Base-by-base conservation (phyloP, 2,797 vertebrate species). In the Urosaurus nigricauda region DNA sequence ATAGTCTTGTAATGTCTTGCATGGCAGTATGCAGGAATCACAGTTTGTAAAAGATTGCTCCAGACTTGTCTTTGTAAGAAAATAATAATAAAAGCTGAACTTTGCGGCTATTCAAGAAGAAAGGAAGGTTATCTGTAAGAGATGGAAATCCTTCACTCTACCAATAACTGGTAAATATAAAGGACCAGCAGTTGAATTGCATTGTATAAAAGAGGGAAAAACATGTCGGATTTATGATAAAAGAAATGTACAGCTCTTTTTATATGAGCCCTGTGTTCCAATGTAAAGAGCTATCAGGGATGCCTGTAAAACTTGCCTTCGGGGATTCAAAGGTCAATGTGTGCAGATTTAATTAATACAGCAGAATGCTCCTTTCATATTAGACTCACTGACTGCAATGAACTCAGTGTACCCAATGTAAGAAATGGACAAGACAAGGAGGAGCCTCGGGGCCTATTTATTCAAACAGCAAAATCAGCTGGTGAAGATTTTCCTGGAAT, bases 141-240 rank as follows among this genome's bases (percentile, higher is more conserved):
- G 88, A 89, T 43, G 78, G 89, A 81, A 82, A 92, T 89, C 87
- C 91, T 93, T 35, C 89, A 47, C 84, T 92, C 90, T 53, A 0
- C 85, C 81, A 84, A 8, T 73, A 86, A 85, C 84, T 82, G 74
- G 89, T 83, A 77, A 40, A 68, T 21, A 37, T 37, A 88, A 92
- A 90, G 93, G 89, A 86, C 91, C 85, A 90, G 16, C 78, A 51
- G 26, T 35, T 82, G 63, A 68, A 84, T 32, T 0, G 0, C 0
- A 0, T 85, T 78, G 0, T 8, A 19, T 32, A 19, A 51, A 29
- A 84, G 51, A 79, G 80, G 68, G 58, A 5, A 51, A 81, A 77
- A 32, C 12, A 77, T 81, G 43, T 68, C 43, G 53, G 8, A 43
- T 74, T 90, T 85, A 37, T 2, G 37, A 19, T 0, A 79, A 79